A percentile compares a stretch with the other conserved stretches of the same genome.
phyloP scores from a whole-genome alignment of 1,140 invertebrate species.

The Trichonephila clavata region DNA sequence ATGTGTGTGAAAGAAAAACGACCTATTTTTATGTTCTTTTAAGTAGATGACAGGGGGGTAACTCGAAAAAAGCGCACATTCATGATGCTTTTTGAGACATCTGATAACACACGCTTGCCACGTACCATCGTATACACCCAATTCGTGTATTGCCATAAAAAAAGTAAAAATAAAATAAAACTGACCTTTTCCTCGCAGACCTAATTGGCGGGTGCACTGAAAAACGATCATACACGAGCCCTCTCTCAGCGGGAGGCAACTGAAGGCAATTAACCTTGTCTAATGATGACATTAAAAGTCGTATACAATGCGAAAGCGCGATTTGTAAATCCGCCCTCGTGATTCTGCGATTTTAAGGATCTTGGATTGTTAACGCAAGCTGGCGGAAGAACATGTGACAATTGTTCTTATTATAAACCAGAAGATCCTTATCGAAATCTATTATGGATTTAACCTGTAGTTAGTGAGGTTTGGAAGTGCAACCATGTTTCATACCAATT shows the following conservation, averaged over 20 bases:
- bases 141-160: not conserved
- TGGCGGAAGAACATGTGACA: slow-evolving; percentile 23
- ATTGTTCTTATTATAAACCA: not conserved
- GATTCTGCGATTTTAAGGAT: not conserved
- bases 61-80: not conserved
- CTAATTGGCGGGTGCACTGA: slow-evolving; percentile 52
- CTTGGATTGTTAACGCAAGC: not conserved
- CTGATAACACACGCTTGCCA: slow-evolving; percentile 27
- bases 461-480: slow-evolving; percentile 15
- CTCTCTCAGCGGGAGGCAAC: slow-evolving; percentile 39
- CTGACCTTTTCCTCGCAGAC: slow-evolving; percentile 28
- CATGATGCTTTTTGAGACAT: not conserved
- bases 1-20: slow-evolving; percentile 27
- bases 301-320: slow-evolving; percentile 15
- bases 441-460: slow-evolving; percentile 40
- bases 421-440: not conserved
- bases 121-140: slow-evolving; percentile 36
- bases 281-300: slow-evolving; percentile 69
- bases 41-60: slow-evolving; percentile 3
- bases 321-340: slow-evolving; percentile 45
- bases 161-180: slow-evolving; percentile 27
- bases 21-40: slow-evolving; percentile 33
- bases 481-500: not conserved
- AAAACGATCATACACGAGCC: slow-evolving; percentile 19
- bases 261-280: slow-evolving; percentile 65